Evolutionary conservation across 2,888 invertebrate genomes (phyloP), one percentile per base, ranked within the genome.

Genomic region (Drosophila pseudotakahashii): DNA sequence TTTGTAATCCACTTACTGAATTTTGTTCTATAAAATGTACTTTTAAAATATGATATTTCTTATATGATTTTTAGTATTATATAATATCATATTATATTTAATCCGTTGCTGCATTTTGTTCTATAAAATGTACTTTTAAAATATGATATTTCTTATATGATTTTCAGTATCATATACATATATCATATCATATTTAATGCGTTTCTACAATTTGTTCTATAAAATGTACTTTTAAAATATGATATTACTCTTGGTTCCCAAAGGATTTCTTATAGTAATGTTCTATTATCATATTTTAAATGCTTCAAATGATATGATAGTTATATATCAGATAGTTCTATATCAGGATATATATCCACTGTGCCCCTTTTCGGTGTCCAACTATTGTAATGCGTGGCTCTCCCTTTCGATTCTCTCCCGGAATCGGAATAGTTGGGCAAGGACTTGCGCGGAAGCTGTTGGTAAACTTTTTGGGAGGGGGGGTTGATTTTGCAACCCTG

Each of bases 401-500:
- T 32, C 26, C 45, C 13, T n/a, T 13, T 32, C 32, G 32, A 6
- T 39, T 14, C 62, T 48, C 62, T 61, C 62, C 32, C 13, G 30
- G 58, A 34, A 51, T 59, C 14, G 32, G 32, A 34, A 62, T 52
- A 66, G 73, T 66, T 66, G 47, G 54, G 54, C 57, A 63, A 83
- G 84, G 81, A 81, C 85, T 87, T 81, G 81, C 81, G 85, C 85
- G 88, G 88, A 81, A 81, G 88, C 85, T 87, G 88, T 7, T 53
- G 52, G 23, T 19, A n/a, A 26, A 37, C 4, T 1, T 34, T 34
- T 10, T 0, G 10, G 11, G 9, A 19, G 19, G 52, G 16, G 45
- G n/a, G 50, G 32, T 32, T 42, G 42, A 48, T 13, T 13, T 37
- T 53, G 58, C 58, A 55, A 59, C 58, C 58, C 58, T 55, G 48